A percentile compares a stretch with the other conserved stretches of the same genome.
phyloP scores from a whole-genome alignment of 2,113 vertebrate genomes.

The human region DNA sequence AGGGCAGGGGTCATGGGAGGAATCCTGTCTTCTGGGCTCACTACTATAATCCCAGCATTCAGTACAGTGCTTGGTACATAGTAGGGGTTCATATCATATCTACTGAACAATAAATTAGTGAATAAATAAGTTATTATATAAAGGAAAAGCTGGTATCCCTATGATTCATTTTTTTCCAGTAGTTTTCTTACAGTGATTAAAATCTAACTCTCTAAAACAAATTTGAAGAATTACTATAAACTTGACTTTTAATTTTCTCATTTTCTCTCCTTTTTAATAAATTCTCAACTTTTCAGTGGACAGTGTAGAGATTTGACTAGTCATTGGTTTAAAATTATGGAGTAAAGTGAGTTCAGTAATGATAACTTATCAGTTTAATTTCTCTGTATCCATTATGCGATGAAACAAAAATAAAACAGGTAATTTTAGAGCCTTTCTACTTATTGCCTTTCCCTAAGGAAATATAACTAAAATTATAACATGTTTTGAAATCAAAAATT shows the following conservation, averaged over 20 bases:
- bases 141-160: neutral
- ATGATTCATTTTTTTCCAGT: neutral
- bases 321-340: neutral
- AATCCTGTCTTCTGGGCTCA: neutral
- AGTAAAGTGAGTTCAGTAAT: neutral
- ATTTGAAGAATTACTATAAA: conserved; percentile 12
- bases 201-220: conserved; percentile 40
- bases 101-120: neutral
- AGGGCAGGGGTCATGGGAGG: neutral
- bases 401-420: neutral
- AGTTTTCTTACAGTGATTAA: conserved; percentile 26
- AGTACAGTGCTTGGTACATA: neutral
- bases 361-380: neutral
- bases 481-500: neutral
- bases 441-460: neutral
- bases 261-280: conserved; percentile 11
- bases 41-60: neutral
- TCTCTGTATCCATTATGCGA: neutral
- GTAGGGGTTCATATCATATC: neutral
- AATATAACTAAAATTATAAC: neutral
- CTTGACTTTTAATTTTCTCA: conserved; percentile 17
- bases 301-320: neutral
- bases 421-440: neutral
- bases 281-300: neutral
- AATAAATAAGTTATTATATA: conserved; percentile 28